Evolutionary conservation across 2,113 vertebrate genomes (phyloP).

Genomic region (Athene cunicularia): DNA sequence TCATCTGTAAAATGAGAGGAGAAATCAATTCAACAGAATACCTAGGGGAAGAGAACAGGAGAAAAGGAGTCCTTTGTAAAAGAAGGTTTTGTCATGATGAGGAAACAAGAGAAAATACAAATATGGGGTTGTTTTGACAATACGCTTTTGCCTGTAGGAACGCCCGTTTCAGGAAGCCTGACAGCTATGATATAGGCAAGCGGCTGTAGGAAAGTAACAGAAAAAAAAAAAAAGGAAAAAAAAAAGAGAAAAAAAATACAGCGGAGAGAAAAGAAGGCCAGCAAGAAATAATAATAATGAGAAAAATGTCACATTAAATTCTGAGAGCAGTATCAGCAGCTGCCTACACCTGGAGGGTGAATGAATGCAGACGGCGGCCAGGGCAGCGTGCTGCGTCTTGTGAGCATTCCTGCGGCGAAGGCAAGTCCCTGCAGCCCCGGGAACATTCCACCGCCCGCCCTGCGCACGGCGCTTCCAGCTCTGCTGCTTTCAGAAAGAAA

Average conservation of each 20-base stretch:
- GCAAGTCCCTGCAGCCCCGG: conserved; percentile 72
- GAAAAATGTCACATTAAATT: conserved; percentile 69
- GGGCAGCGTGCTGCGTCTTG: conserved; percentile 72
- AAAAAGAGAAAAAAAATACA: neutral
- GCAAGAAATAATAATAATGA: conserved; percentile 61
- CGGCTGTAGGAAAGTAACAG: neutral
- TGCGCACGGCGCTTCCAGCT: neutral
- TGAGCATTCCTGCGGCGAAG: conserved; percentile 73
- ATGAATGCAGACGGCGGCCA: conserved; percentile 62
- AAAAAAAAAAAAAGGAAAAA: neutral
- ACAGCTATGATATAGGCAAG: neutral
- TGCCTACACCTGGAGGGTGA: conserved; percentile 59
- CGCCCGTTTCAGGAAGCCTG: neutral
- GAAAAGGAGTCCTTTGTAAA: neutral
- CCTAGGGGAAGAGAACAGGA: neutral
- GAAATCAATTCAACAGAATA: conserved; percentile 40
- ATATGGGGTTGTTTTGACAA: neutral
- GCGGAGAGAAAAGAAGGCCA: conserved; percentile 12
- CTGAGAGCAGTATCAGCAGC: conserved; percentile 37
- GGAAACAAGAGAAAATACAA: neutral
- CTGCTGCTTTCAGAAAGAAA: neutral
- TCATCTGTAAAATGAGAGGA: conserved; percentile 55
- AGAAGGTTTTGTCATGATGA: neutral
- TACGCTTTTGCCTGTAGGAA: neutral
- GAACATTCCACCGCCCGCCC: conserved; percentile 71